phyloP scores from a whole-genome alignment of 2,113 vertebrate genomes.

The Glareola pratincola region DNA sequence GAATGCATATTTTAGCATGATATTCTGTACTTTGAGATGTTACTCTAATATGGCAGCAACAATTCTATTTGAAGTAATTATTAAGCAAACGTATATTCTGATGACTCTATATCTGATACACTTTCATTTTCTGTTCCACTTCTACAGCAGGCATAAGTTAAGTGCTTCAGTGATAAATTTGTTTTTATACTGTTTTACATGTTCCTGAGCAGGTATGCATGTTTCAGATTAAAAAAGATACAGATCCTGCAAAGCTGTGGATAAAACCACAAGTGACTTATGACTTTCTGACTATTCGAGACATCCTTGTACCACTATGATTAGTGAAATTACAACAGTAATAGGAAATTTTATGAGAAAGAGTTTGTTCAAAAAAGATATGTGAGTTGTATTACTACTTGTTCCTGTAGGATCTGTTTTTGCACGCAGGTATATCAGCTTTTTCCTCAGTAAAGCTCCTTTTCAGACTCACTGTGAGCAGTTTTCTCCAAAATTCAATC shows the following conservation, averaged over 20 bases:
- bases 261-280: neutral
- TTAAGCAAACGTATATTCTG: neutral
- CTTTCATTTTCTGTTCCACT: neutral
- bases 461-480: neutral
- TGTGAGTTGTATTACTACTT: neutral
- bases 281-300: conserved; percentile 19
- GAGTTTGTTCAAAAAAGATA: neutral
- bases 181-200: neutral
- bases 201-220: neutral
- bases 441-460: conserved; percentile 6
- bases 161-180: neutral
- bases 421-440: conserved; percentile 6
- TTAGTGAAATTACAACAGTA: neutral
- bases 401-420: conserved; percentile 31
- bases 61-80: neutral
- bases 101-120: neutral
- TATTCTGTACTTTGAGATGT: neutral
- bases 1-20: neutral
- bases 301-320: neutral
- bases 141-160: neutral
- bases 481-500: neutral
- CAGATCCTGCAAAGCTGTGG: neutral
- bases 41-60: neutral
- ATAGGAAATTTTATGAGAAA: neutral
- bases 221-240: neutral